These are phyloP conservation scores for Acrocephalus arundinaceus DNA, from an alignment of 2,113 vertebrate species.

Conservation along the genomic window DNA sequence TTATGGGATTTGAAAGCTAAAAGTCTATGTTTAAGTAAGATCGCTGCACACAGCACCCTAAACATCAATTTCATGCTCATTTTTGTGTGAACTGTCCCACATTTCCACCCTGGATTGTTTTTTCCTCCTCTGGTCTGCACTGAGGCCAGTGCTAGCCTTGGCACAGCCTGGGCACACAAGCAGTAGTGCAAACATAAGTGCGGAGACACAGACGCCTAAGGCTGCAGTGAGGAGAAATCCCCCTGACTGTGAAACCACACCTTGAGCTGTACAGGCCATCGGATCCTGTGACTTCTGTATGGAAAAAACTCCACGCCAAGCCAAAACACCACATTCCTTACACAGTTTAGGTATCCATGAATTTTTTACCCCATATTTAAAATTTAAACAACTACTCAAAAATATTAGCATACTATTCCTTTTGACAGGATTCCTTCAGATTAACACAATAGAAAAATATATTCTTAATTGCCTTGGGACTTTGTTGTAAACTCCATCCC, in stretches of 20 bases:
- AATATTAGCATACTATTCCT: background rate
- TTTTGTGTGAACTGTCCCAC: too few relatives aligned
- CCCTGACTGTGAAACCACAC: background rate
- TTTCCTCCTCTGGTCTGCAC: background rate
- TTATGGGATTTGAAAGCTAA: background rate
- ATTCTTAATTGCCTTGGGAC: background rate
- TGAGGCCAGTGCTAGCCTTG: background rate
- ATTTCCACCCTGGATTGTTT: background rate
- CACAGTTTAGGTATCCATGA: background rate
- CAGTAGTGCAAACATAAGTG: accelerated
- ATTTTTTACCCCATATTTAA: background rate
- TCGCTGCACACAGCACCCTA: background rate
- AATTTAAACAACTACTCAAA: background rate
- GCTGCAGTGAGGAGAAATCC: background rate
- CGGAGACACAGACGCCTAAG: background rate
- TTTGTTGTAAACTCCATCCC: background rate
- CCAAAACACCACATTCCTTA: background rate
- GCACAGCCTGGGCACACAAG: background rate
- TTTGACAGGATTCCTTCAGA: background rate
- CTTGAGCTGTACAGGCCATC: background rate
- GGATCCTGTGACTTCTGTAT: background rate
- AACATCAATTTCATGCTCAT: background rate
- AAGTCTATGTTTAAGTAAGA: background rate
- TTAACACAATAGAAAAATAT: background rate
- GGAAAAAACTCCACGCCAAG: background rate